These are phyloP conservation scores for Potamarius usumacintae DNA, from an alignment of 2,113 vertebrate species.

Conservation along the genomic window DNA sequence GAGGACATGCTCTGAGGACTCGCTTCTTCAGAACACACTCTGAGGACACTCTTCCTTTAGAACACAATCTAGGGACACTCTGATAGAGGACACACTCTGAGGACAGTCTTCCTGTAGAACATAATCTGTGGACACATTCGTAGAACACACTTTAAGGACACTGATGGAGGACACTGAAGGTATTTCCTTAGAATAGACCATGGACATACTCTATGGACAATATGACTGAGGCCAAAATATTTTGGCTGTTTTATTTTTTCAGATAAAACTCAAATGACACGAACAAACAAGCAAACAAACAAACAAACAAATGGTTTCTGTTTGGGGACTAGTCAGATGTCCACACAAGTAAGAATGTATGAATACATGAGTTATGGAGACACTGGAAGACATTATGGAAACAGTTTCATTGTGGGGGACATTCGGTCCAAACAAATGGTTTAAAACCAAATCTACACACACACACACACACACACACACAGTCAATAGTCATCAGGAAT, in stretches of 20 bases:
- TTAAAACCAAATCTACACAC: not conserved
- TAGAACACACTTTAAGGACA: not conserved
- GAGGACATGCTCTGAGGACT: not conserved
- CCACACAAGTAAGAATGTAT: not conserved
- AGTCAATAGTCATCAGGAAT: slow-evolving; percentile 29
- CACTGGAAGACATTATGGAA: not conserved
- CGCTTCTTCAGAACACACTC: not conserved
- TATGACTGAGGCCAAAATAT: not conserved
- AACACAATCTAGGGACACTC: not conserved
- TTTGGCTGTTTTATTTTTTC: not conserved
- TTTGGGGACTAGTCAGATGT: not conserved
- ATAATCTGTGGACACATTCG: not conserved
- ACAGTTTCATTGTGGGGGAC: not conserved
- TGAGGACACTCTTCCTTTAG: not conserved
- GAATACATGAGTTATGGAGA: not conserved
- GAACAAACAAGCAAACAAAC: not conserved
- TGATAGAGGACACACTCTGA: not conserved
- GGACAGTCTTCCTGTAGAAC: not conserved
- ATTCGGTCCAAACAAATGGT: not conserved
- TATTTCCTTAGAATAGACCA: not conserved
- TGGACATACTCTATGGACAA: not conserved
- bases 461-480: slow-evolving; percentile 24
- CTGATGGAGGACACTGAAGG: not conserved
- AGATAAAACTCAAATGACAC: not conserved
- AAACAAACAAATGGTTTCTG: too few relatives aligned